A percentile compares a stretch with the other conserved stretches of the same genome.
Evolutionary conservation across 2,888 invertebrate species (phyloP).

Genomic region (Volucella bombylans): DNA sequence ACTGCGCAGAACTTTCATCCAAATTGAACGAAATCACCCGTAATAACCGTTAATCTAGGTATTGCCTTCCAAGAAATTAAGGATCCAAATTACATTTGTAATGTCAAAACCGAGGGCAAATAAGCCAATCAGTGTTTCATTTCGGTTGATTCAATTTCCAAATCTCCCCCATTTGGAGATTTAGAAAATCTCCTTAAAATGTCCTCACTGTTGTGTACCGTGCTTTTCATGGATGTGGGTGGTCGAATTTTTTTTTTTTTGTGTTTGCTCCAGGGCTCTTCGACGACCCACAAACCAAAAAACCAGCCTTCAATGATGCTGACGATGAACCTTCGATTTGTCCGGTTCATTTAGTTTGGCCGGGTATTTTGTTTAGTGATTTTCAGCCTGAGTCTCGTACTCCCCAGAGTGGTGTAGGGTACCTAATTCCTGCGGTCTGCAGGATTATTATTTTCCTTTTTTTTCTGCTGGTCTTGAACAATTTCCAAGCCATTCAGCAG

Average conservation of each 20-base stretch:
- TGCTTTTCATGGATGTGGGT: not conserved
- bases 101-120: conserved; percentile 55
- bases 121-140: conserved; percentile 63
- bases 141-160: conserved; percentile 45
- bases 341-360: conserved; percentile 63
- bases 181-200: conserved; percentile 48
- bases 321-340: conserved; percentile 73
- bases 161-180: not conserved
- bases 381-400: conserved; percentile 28
- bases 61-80: conserved; percentile 56
- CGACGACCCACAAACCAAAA: conserved; percentile 65
- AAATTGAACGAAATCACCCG: conserved; percentile 24
- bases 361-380: conserved; percentile 69
- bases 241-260: conserved; percentile 46
- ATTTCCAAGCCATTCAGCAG: conserved; percentile 62
- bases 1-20: not conserved
- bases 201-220: conserved; percentile 28
- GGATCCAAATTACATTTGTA: conserved; percentile 61
- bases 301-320: conserved; percentile 58
- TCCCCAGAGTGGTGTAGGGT: conserved; percentile 10
- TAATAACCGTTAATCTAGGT: conserved; percentile 33
- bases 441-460: conserved; percentile 66
- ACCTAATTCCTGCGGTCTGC: conserved; percentile 45
- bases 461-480: conserved; percentile 43
- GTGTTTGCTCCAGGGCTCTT: conserved; percentile 65